phyloP scores from a whole-genome alignment of 1,140 invertebrate genomes.

The Ptiloglossa arizonensis region DNA sequence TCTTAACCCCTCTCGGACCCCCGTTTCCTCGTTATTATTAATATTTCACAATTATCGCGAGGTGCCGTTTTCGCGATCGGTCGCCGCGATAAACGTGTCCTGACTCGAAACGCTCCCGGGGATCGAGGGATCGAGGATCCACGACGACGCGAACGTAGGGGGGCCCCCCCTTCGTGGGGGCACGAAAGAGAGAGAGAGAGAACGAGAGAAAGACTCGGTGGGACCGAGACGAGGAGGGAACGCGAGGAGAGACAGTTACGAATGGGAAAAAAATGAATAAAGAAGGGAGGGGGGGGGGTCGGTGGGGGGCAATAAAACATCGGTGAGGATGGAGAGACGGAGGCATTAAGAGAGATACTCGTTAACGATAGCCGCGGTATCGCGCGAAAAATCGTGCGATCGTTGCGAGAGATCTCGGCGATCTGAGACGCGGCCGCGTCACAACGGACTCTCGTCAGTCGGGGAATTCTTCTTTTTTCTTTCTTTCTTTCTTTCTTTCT shows the following conservation, averaged over 20 bases:
- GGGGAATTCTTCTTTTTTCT: no score
- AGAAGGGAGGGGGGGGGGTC: not conserved
- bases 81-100: slow-evolving; percentile 53
- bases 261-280: slow-evolving; percentile 30
- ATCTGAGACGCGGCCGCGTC: slow-evolving; percentile 45
- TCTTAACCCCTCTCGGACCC: no score
- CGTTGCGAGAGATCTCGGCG: slow-evolving; percentile 46
- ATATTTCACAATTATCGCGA: slow-evolving; percentile 74
- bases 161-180: no score
- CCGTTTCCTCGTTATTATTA: slow-evolving; percentile 73
- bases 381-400: slow-evolving; percentile 62
- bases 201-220: slow-evolving; percentile 19
- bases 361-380: slow-evolving; percentile 62
- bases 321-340: not conserved
- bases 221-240: not conserved
- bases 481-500: no score
- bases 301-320: not conserved
- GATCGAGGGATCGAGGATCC: slow-evolving; percentile 34
- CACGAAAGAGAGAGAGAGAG: no score
- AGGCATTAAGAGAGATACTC: slow-evolving; percentile 52
- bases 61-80: slow-evolving; percentile 61
- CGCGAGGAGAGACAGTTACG: slow-evolving; percentile 27
- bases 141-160: not conserved
- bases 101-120: slow-evolving; percentile 53
- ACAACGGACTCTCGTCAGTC: slow-evolving; percentile 50